phyloP scores from a whole-genome alignment of 2,888 invertebrate species.

The Xylocampa areola region DNA sequence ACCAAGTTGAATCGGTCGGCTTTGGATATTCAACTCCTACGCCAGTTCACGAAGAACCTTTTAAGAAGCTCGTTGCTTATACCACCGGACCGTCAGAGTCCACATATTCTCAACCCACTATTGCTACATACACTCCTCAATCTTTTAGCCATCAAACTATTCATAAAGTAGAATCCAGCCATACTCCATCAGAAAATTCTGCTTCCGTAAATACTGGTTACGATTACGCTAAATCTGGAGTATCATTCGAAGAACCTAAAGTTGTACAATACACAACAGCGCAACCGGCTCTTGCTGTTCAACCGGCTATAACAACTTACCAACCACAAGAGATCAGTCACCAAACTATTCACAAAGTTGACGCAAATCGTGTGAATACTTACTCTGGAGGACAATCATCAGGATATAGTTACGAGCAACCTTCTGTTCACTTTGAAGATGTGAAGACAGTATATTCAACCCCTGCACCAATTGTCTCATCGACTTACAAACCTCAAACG shows the following conservation, averaged over 20 bases:
- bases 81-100: slow-evolving; percentile 77
- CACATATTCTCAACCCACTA: slow-evolving; percentile 71
- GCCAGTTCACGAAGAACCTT: slow-evolving; percentile 80
- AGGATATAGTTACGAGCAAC: slow-evolving; percentile 74
- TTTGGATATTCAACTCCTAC: slow-evolving; percentile 75
- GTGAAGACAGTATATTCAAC: slow-evolving; percentile 72
- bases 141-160: slow-evolving; percentile 77
- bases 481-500: slow-evolving; percentile 68
- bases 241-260: slow-evolving; percentile 64
- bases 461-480: slow-evolving; percentile 67
- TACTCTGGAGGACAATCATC: slow-evolving; percentile 62
- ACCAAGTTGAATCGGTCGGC: slow-evolving; percentile 72
- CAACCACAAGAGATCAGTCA: slow-evolving; percentile 76
- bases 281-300: slow-evolving; percentile 67
- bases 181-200: slow-evolving; percentile 62
- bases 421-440: slow-evolving; percentile 71
- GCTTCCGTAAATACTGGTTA: slow-evolving; percentile 57
- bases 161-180: slow-evolving; percentile 70
- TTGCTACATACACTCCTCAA: slow-evolving; percentile 72
- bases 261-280: slow-evolving; percentile 69
- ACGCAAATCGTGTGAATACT: slow-evolving; percentile 69
- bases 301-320: slow-evolving; percentile 72
- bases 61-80: slow-evolving; percentile 82
- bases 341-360: slow-evolving; percentile 78
- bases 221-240: slow-evolving; percentile 56